phyloP scores from a whole-genome alignment of 2,888 invertebrate species.

The Cephus nigrinus region DNA sequence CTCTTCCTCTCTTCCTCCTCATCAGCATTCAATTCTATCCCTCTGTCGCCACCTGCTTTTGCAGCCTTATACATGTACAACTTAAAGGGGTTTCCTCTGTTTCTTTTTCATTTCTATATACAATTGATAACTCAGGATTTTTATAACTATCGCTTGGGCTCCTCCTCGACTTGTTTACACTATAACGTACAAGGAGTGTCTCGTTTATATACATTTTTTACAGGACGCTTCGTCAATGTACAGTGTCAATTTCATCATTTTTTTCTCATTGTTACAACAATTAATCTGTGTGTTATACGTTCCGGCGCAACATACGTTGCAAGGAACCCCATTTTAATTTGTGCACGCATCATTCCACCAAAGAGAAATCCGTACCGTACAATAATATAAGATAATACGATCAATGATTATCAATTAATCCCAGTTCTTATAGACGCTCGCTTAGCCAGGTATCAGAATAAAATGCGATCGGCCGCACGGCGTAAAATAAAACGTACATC shows the following conservation, averaged over 20 bases:
- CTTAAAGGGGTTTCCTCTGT: conserved; percentile 36
- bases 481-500: neutral
- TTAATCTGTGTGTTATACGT: conserved; percentile 16
- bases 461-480: neutral
- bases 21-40: conserved; percentile 20
- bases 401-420: neutral
- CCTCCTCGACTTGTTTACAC: conserved; percentile 1
- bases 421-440: neutral
- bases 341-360: neutral
- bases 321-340: conserved; percentile 4
- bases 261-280: conserved; percentile 31
- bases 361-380: neutral
- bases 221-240: conserved; percentile 48
- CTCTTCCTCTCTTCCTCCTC: neutral
- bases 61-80: conserved; percentile 45
- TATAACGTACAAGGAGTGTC: conserved; percentile 11
- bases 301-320: neutral
- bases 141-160: conserved; percentile 31
- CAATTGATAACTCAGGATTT: conserved; percentile 45
- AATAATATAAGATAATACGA: neutral
- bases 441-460: neutral
- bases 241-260: conserved; percentile 45
- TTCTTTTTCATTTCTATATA: conserved; percentile 41
- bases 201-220: conserved; percentile 59
- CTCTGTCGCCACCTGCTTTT: conserved; percentile 28